Percentiles rank a stretch among this genome's conserved stretches.
Conservation (phyloP, 2,888 invertebrate genomes). For the Rotaria macrura region DNA sequence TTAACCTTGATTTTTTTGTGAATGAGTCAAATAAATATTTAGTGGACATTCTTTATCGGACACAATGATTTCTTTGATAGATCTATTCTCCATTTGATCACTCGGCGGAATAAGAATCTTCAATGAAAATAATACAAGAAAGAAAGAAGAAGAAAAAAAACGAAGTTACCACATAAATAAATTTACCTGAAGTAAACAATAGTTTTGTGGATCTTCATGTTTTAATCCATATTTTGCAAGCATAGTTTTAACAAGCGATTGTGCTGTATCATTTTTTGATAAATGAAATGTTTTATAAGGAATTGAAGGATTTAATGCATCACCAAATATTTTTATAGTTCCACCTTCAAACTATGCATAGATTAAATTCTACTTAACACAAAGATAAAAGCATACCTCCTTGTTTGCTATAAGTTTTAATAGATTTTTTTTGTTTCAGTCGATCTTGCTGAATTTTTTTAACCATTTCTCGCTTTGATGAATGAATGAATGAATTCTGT, state of each 20-base stretch:
- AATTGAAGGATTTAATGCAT: conserved; percentile 84
- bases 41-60: conserved; percentile 95
- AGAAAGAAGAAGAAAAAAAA: no score
- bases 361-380: background rate
- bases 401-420: background rate
- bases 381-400: background rate
- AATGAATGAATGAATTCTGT: background rate
- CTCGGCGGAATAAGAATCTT: background rate
- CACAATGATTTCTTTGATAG: conserved; percentile 69
- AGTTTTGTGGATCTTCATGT: conserved; percentile 75
- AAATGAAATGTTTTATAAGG: conserved; percentile 93
- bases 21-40: conserved; percentile 58
- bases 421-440: conserved; percentile 13
- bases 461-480: background rate
- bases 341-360: conserved; percentile 56
- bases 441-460: background rate
- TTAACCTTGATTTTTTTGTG: conserved; percentile 36
- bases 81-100: background rate
- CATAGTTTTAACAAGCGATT: conserved; percentile 84
- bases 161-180: background rate
- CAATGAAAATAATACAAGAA: background rate
- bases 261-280: conserved; percentile 80
- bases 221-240: conserved; percentile 88
- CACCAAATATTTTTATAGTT: conserved; percentile 72
- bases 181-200: conserved; percentile 81